Conservation (phyloP, 2,797 vertebrate species). For the Xenops minutus region DNA sequence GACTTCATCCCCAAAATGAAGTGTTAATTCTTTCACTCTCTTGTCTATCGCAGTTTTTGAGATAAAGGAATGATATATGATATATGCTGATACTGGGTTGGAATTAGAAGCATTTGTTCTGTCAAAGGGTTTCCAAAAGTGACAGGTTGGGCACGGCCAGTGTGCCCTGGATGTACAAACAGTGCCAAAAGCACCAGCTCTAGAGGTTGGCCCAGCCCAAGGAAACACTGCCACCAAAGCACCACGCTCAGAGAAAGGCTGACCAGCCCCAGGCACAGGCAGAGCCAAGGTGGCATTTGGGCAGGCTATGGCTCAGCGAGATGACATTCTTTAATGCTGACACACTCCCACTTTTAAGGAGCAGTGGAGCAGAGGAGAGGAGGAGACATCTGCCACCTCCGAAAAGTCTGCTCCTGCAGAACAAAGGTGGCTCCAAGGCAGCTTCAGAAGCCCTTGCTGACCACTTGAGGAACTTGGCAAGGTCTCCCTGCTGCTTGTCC, state of each 20-base stretch:
- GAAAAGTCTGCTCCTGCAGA: background rate
- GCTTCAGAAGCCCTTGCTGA: background rate
- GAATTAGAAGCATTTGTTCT: background rate
- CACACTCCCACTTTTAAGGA: background rate
- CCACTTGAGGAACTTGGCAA: background rate
- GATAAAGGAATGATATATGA: background rate
- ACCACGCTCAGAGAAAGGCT: background rate
- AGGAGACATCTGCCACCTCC: background rate
- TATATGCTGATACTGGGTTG: fast-evolving
- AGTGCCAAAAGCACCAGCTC: background rate
- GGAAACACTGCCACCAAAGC: background rate
- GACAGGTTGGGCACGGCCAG: background rate
- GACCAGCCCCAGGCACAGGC: background rate
- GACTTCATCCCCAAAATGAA: background rate
- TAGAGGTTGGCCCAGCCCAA: background rate
- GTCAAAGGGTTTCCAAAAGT: background rate
- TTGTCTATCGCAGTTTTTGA: background rate
- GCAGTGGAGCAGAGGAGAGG: background rate
- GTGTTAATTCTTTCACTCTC: background rate
- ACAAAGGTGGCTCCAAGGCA: background rate
- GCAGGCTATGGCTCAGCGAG: background rate
- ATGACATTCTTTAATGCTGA: background rate
- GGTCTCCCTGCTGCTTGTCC: background rate
- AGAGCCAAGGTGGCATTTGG: background rate
- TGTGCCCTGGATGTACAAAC: background rate